Conservation (phyloP, 2,113 vertebrate genomes). For the Dromiciops gliroides region DNA sequence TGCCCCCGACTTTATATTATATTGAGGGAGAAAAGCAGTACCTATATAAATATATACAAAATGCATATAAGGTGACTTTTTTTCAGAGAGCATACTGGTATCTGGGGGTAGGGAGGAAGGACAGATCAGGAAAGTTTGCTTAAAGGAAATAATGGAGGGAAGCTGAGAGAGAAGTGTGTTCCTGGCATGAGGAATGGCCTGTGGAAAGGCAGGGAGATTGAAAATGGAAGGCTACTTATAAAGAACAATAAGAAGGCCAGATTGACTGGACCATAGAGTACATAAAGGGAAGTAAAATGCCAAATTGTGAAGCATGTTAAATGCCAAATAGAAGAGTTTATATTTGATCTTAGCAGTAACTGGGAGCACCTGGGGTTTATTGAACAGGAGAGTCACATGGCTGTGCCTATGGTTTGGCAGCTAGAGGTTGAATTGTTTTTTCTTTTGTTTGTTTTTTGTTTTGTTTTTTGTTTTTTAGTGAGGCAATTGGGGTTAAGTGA, state of each 20-base stretch:
- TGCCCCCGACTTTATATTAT: too few species aligned
- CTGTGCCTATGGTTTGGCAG: too few species aligned
- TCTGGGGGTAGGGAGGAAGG: too few species aligned
- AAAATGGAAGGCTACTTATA: neutral
- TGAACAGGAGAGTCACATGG: neutral
- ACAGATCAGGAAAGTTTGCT: too few species aligned
- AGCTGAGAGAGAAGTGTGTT: neutral
- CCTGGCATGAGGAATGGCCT: neutral
- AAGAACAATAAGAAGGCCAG: neutral
- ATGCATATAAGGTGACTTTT: neutral
- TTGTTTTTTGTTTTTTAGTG: too few species aligned
- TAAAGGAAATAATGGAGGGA: neutral
- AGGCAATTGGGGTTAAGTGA: too few species aligned
- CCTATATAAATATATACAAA: neutral
- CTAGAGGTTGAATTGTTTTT: too few species aligned
- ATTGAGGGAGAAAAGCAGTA: neutral
- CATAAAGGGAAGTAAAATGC: neutral
- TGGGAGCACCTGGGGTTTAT: neutral
- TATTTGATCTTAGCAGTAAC: neutral
- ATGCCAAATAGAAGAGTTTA: neutral
- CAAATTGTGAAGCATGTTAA: neutral
- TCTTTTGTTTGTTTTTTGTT: too few species aligned
- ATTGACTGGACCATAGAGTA: neutral
- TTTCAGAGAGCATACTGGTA: neutral
- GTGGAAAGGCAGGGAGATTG: neutral